phyloP scores from a whole-genome alignment of 2,113 vertebrate genomes.

The Nycticryphes semicollaris region DNA sequence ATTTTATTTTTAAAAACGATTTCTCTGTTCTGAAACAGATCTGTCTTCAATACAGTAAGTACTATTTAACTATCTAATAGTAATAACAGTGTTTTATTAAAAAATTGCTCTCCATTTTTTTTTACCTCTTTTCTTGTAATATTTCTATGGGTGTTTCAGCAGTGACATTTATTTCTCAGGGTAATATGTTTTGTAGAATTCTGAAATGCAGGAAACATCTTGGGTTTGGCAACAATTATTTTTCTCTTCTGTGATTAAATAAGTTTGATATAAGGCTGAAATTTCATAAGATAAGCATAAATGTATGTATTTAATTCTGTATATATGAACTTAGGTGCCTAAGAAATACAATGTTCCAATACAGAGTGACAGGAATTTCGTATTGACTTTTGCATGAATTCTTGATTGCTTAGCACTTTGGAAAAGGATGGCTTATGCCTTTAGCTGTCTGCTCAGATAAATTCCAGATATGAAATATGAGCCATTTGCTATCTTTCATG shows the following conservation, averaged over 20 bases:
- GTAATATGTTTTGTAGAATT: neutral
- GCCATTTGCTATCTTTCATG: neutral
- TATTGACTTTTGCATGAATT: neutral
- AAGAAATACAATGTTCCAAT: neutral
- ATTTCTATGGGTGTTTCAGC: neutral
- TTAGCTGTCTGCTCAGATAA: conserved; percentile 12
- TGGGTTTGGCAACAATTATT: neutral
- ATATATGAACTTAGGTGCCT: neutral
- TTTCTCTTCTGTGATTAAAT: neutral
- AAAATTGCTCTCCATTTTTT: neutral
- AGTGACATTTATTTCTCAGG: neutral
- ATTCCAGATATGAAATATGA: neutral
- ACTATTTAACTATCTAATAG: neutral
- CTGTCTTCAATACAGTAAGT: neutral
- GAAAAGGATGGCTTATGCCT: neutral
- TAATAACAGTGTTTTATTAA: neutral
- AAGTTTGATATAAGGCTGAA: neutral
- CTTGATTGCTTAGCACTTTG: neutral
- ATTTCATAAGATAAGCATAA: neutral
- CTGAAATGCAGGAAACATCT: neutral
- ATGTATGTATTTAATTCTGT: neutral
- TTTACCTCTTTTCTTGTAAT: neutral
- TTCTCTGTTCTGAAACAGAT: neutral
- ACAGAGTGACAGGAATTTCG: neutral
- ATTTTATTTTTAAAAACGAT: neutral